phyloP scores from a whole-genome alignment of 2,113 vertebrate species.

The Rhizomys pruinosus region DNA sequence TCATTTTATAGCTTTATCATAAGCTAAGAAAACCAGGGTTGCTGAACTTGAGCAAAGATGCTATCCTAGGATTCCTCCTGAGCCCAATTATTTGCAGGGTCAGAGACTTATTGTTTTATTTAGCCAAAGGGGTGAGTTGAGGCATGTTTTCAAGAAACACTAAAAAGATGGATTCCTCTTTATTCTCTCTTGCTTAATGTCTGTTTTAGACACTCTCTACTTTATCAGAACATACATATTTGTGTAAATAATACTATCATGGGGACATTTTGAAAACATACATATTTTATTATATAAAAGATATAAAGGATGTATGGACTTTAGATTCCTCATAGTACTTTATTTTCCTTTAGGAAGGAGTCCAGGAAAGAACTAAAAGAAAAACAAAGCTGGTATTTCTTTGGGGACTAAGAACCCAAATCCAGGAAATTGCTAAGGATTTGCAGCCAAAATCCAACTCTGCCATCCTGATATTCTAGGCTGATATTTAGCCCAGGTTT shows the following conservation, averaged over 20 bases:
- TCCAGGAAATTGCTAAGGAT: not conserved
- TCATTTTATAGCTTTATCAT: constrained; percentile 38
- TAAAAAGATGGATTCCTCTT: not conserved
- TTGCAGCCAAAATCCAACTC: not conserved
- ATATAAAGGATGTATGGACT: not conserved
- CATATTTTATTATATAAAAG: not conserved
- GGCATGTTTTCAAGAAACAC: constrained; percentile 9
- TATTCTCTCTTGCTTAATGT: not conserved
- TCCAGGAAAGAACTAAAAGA: not conserved
- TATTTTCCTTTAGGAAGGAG: not conserved
- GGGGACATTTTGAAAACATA: constrained; percentile 4
- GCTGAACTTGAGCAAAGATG: constrained; percentile 36
- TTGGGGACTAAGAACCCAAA: not conserved
- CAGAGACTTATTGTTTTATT: constrained; percentile 33
- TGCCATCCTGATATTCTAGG: not conserved
- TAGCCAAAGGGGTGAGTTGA: not conserved
- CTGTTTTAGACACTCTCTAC: not conserved
- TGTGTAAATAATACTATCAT: not conserved
- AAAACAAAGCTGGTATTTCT: constrained; percentile 20
- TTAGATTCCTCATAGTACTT: not conserved
- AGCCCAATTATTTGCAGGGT: constrained; percentile 50
- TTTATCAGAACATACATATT: not conserved
- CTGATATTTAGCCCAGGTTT: not conserved
- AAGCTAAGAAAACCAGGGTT: not conserved
- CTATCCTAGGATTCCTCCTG: not conserved